phyloP scores from a whole-genome alignment of 2,113 vertebrate species.

The Ceyx margarethae region DNA sequence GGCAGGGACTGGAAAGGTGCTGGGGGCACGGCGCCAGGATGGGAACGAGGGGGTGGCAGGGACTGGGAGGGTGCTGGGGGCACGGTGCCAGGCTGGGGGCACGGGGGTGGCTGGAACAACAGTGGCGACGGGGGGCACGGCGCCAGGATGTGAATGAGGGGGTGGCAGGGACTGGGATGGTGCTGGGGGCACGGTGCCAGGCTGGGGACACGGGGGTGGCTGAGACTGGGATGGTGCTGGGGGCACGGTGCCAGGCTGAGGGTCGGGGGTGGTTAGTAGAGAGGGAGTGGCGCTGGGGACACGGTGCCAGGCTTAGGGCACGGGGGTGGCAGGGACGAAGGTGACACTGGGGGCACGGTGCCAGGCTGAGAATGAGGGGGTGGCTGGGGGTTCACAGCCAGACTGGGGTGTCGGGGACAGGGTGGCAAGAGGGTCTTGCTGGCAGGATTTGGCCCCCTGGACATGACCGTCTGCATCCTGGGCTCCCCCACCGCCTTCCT shows the following conservation, averaged over 20 bases:
- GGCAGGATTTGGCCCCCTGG: slow-evolving; percentile 2
- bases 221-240: neutral
- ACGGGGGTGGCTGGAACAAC: neutral
- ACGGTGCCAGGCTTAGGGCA: accelerated
- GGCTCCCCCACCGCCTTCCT: slow-evolving; percentile 24
- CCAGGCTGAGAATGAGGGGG: neutral
- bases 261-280: neutral
- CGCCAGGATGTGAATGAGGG: neutral
- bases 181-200: accelerated
- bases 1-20: neutral
- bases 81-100: neutral
- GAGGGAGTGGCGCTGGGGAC: neutral
- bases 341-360: accelerated
- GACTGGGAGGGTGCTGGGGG: neutral
- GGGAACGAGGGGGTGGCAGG: neutral
- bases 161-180: neutral
- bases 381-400: neutral
- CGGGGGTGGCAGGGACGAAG: accelerated
- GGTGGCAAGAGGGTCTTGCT: neutral
- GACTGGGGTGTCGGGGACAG: neutral
- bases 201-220: neutral
- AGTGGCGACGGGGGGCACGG: neutral
- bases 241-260: neutral
- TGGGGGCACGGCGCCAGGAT: neutral
- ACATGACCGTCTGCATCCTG: slow-evolving; percentile 32